Conservation (phyloP, 2,797 vertebrate species). For the Erethizon dorsatum region DNA sequence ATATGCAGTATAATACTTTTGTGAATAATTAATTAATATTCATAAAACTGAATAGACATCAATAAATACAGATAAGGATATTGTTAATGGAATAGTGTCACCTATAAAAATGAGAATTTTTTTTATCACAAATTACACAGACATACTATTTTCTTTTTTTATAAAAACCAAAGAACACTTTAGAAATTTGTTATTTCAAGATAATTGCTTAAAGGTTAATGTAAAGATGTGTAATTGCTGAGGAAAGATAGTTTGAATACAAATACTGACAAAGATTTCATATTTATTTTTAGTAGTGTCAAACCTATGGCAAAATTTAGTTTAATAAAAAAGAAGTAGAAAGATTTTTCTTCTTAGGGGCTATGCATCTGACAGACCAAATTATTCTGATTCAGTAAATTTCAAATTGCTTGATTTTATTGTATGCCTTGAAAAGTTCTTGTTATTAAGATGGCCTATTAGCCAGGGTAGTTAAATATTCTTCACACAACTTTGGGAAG, state of each 20-base stretch:
- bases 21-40: constrained; percentile 73
- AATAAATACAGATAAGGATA: not conserved
- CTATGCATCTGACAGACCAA: not conserved
- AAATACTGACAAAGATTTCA: not conserved
- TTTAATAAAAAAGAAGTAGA: not conserved
- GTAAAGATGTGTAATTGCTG: not conserved
- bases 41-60: constrained; percentile 56
- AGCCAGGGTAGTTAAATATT: constrained; percentile 5
- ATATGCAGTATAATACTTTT: constrained; percentile 48
- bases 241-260: not conserved
- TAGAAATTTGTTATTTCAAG: not conserved
- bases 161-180: constrained; percentile 44
- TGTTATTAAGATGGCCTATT: not conserved
- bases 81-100: not conserved
- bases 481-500: not conserved
- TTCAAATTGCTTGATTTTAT: not conserved
- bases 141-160: not conserved
- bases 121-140: constrained; percentile 5
- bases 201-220: not conserved
- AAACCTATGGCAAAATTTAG: not conserved
- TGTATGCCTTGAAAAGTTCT: not conserved
- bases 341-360: not conserved
- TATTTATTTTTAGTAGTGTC: not conserved
- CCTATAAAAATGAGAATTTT: constrained; percentile 42
- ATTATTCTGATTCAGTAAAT: not conserved